Evolutionary conservation across 23 tunicate genomes (phyloP).

Genomic region (Oikopleura vanhoeffeni): DNA sequence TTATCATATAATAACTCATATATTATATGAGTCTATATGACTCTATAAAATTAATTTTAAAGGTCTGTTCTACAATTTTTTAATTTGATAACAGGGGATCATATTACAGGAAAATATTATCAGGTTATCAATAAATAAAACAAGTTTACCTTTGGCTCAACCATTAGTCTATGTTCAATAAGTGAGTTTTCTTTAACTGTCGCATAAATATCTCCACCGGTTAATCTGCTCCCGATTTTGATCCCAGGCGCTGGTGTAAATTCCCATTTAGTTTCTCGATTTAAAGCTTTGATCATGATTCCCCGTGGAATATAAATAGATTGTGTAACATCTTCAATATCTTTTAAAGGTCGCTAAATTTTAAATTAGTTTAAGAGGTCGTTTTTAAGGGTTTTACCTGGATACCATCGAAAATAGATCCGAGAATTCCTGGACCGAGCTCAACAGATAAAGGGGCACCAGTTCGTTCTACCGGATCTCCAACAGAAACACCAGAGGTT

Average conservation of each 20-base stretch:
- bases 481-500: conserved; percentile 93
- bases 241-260: conserved; percentile 38
- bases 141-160: conserved; percentile 30
- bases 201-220: conserved; percentile 90
- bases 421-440: conserved; percentile 87
- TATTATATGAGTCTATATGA: too few species aligned
- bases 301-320: conserved; percentile 97
- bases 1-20: too few species aligned
- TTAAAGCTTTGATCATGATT: conserved; percentile 48
- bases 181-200: conserved; percentile 60
- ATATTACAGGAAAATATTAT: too few species aligned
- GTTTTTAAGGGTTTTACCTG: background rate
- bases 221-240: conserved; percentile 61
- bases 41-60: too few species aligned
- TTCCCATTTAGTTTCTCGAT: conserved; percentile 40
- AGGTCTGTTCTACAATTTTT: too few species aligned
- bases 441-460: conserved; percentile 87
- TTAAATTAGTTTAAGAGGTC: background rate
- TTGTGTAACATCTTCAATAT: conserved; percentile 43
- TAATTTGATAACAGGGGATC: too few species aligned
- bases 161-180: conserved; percentile 52
- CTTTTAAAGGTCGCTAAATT: conserved; percentile 64
- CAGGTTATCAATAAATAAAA: too few species aligned
- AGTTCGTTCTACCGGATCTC: conserved; percentile 86
- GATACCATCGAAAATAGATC: conserved; percentile 20